These are phyloP conservation scores for Drosophila santomea DNA, from an alignment of 1,140 invertebrate species.

Conservation along the genomic window DNA sequence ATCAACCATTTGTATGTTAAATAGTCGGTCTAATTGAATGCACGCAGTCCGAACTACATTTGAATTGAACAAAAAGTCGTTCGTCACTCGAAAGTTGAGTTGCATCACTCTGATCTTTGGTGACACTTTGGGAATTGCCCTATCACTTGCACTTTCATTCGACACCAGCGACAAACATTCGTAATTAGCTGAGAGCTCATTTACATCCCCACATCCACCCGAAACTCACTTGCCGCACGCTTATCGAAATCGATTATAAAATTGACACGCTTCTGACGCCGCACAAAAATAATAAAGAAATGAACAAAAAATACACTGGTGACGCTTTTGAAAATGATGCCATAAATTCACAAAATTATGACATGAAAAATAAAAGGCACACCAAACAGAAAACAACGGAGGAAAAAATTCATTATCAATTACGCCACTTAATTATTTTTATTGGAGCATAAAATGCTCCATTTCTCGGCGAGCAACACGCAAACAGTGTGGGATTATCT, in stretches of 20 bases:
- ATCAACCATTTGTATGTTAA: neutral
- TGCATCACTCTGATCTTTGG: conserved; percentile 8
- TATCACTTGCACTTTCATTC: conserved; percentile 26
- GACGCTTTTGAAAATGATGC: conserved; percentile 46
- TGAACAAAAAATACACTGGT: conserved; percentile 14
- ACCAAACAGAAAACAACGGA: conserved; percentile 39
- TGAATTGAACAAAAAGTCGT: neutral
- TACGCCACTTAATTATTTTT: conserved; percentile 83
- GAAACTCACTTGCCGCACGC: conserved; percentile 2
- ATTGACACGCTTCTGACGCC: conserved; percentile 39
- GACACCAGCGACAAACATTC: conserved; percentile 1
- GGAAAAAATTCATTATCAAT: conserved; percentile 77
- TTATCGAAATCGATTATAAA: conserved; percentile 45
- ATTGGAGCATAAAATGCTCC: conserved; percentile 83
- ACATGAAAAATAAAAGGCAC: conserved; percentile 52
- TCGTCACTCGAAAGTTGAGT: conserved; percentile 4
- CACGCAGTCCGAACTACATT: neutral
- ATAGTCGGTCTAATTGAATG: neutral
- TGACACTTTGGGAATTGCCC: conserved; percentile 12
- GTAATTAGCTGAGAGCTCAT: conserved; percentile 34
- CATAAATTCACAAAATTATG: conserved; percentile 70
- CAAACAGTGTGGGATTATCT: conserved; percentile 7
- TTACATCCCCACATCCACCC: conserved; percentile 15
- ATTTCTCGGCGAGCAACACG: conserved; percentile 62
- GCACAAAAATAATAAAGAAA: conserved; percentile 32